A percentile compares a stretch with the other conserved stretches of the same genome.
Evolutionary conservation across 2,113 vertebrate genomes (phyloP).

Genomic region (Tiliqua scincoides): DNA sequence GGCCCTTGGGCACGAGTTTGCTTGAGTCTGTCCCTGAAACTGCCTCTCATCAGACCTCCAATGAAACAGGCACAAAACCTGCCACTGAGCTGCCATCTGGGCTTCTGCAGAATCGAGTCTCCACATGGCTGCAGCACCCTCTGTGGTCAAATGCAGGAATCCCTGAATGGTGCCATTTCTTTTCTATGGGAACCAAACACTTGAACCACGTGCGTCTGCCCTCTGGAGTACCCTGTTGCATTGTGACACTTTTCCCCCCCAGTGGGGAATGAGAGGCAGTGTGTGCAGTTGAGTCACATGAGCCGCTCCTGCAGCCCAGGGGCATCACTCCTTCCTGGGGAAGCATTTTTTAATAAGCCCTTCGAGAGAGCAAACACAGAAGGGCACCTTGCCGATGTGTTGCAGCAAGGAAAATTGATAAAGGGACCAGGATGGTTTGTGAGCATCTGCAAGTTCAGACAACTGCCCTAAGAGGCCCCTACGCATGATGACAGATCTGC

Average conservation of each 20-base stretch:
- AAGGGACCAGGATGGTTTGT: neutral
- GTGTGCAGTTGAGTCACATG: neutral
- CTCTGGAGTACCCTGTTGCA: neutral
- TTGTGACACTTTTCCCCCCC: neutral
- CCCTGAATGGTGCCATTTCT: neutral
- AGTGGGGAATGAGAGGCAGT: neutral
- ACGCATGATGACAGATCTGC: neutral
- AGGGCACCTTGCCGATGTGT: neutral
- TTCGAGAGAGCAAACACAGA: neutral
- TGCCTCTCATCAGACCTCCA: neutral
- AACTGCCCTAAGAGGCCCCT: no score
- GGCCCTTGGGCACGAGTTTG: no score
- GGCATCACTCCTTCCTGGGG: neutral
- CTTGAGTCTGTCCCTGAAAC: no score
- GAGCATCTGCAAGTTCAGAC: neutral
- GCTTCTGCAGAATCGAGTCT: neutral
- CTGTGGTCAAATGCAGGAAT: neutral
- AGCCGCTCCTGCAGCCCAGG: neutral
- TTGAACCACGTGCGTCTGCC: neutral
- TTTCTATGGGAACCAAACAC: neutral
- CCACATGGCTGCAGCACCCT: neutral
- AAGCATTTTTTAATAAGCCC: no score
- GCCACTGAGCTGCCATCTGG: neutral
- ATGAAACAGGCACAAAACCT: neutral
- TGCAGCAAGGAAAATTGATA: neutral